These are phyloP conservation scores for Hipparchia sbordonii DNA, from an alignment of 2,888 invertebrate species.

Conservation along the genomic window DNA sequence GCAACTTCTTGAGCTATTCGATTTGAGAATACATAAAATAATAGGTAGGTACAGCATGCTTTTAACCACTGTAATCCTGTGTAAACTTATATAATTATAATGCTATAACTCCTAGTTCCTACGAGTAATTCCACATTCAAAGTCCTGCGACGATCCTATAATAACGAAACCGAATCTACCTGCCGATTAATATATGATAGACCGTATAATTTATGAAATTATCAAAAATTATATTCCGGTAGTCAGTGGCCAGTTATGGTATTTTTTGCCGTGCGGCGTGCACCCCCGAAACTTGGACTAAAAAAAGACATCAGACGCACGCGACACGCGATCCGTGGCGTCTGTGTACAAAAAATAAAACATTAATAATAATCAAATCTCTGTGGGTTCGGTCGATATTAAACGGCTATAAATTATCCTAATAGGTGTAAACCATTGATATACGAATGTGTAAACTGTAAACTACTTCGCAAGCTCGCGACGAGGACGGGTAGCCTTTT, in stretches of 20 bases:
- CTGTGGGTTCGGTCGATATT: constrained; percentile 70
- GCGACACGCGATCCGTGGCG: constrained; percentile 78
- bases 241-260: constrained; percentile 76
- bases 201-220: constrained; percentile 80
- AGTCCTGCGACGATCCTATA: constrained; percentile 33
- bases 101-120: not conserved
- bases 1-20: not conserved
- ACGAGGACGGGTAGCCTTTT: not conserved
- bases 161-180: constrained; percentile 60
- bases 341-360: constrained; percentile 62
- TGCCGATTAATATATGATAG: constrained; percentile 69
- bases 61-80: not conserved
- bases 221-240: constrained; percentile 81
- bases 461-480: constrained; percentile 51
- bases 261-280: constrained; percentile 74
- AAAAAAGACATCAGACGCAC: constrained; percentile 72
- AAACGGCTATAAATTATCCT: constrained; percentile 81
- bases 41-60: not conserved
- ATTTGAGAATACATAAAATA: not conserved
- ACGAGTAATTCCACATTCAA: constrained; percentile 23
- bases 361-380: constrained; percentile 79
- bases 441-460: constrained; percentile 43
- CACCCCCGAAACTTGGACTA: constrained; percentile 64
- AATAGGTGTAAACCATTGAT: constrained; percentile 58
- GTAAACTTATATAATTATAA: not conserved